Base-by-base conservation (phyloP, 2,113 vertebrate genomes). In the Misgurnus anguillicaudatus region DNA sequence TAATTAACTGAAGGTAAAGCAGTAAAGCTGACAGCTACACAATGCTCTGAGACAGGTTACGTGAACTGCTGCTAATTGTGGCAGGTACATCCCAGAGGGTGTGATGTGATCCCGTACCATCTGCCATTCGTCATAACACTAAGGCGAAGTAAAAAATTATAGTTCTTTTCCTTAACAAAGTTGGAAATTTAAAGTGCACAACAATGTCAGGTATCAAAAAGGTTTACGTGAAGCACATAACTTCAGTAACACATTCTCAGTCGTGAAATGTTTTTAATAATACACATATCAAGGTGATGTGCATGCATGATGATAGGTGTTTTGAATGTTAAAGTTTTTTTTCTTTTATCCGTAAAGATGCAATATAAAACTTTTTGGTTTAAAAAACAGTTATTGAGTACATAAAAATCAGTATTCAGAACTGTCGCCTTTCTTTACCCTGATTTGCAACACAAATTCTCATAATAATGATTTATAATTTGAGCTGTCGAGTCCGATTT, bases 21-120 rank as follows among this genome's bases (percentile, higher is more conserved):
- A 17, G 58, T 74, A 74, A 74, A 62, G 72, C 31, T 63, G 60
- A 64, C 73, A 64, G 61, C 42, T 63, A 76, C 60, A 76, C 60
- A 76, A 76, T 65, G 45, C 42, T 36, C 31, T 39, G 42, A 51
- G 73, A 75, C 45, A 75, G 61, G 60, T n/a, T 38, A 61, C 61
- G 16, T 48, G 72, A 62, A 74, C 72, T 74, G 19, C 14, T 65
- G 58, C 74, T 76, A 65, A 76, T 65, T 19, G 31, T 76, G 31
- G 14, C 4, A 10, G 63, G 51, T 53, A 51, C 53, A 36, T 53
- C 42, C 42, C 61, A 63, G 63, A 74, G 72, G 57, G 58, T 74
- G 57, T 48, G 74, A 51, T 45, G 64, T 76, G 45, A 76, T 75
- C 24, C 72, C 47, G 9, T 38, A 64, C 61, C 60, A 76, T 76